These are phyloP conservation scores for Hippocampus comes DNA, from an alignment of 2,113 vertebrate genomes.

Conservation along the genomic window DNA sequence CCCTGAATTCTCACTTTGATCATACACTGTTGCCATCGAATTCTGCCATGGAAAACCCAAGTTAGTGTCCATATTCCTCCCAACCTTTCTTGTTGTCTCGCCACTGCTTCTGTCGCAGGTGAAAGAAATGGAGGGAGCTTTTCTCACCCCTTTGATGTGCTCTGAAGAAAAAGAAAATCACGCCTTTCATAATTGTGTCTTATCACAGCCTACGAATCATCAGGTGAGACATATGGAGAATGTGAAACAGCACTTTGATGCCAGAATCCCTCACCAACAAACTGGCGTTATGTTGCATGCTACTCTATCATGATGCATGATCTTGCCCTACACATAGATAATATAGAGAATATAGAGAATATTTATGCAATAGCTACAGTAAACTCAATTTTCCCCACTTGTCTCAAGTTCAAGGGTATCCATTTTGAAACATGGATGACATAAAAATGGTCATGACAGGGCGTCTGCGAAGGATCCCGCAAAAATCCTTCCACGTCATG, in stretches of 20 bases:
- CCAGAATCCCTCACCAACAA: conserved; percentile 33
- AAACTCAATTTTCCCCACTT: too few relatives aligned
- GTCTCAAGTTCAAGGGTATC: too few relatives aligned
- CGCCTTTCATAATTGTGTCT: conserved; percentile 52
- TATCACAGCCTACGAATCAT: conserved; percentile 49
- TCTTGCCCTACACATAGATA: conserved; percentile 11
- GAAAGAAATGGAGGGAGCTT: conserved; percentile 41
- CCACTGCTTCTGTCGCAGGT: conserved; percentile 33
- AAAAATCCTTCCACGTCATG: background rate
- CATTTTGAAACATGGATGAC: too few relatives aligned
- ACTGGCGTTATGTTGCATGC: conserved; percentile 27
- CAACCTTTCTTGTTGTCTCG: conserved; percentile 52
- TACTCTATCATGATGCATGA: conserved; percentile 22
- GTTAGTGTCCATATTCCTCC: conserved; percentile 47
- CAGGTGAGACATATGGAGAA: conserved; percentile 38
- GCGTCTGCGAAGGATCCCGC: background rate
- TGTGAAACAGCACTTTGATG: conserved; percentile 34
- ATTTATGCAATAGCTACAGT: too few relatives aligned
- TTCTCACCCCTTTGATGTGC: conserved; percentile 62
- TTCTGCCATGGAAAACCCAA: conserved; percentile 52
- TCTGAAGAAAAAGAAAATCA: conserved; percentile 56
- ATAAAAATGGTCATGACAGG: too few relatives aligned
- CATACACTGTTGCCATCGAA: conserved; percentile 54
- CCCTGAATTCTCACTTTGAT: conserved; percentile 57
- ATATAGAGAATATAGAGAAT: too few relatives aligned